Base-by-base conservation (phyloP, 2,888 invertebrate genomes). In the Phaonia tiefii region DNA sequence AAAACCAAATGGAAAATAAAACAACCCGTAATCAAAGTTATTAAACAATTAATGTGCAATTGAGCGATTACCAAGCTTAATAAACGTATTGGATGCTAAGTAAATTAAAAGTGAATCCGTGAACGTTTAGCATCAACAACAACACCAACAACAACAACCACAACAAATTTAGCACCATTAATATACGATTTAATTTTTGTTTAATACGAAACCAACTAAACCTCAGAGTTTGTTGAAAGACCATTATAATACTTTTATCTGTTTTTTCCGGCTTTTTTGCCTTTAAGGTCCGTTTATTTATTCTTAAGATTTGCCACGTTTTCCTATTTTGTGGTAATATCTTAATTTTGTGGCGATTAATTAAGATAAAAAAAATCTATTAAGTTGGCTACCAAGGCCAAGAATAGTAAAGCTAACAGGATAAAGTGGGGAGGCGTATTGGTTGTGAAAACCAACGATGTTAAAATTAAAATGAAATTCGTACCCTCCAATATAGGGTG, bases 281-380 rank as follows among this genome's bases (percentile, higher is more conserved):
- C 8, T 17, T 54, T 20, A 8, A 49, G 49, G n/a, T 37, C 31
- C 1, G 22, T 11, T 39, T n/a, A 39, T 22, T 20, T n/a, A 42
- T 11, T 56, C 56, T 13, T 26, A 26, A 56, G 63, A 22, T 63
- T 42, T 37, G 37, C 56, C 25, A 20, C 42, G n/a, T 42, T n/a
- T 20, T 37, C 20, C 20, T 13, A 17, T 42, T 39, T 51, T 11
- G 39, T 84, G 83, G 79, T 84, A 86, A 87, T 87, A 86, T 88
- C 86, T 86, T 87, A 88, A 89, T 89, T 31, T 88, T 85, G 54
- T 85, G 83, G 83, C 85, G 84, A 84, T 85, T 86, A 88, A 86
- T 87, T 87, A 86, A 86, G 87, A 87, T 86, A 79, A 86, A 87
- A 87, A 70, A 87, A 87, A 70, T 71, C 54, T 65, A 39, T 70